Evolutionary conservation across 2,888 invertebrate species (phyloP).

Genomic region (Melanotus villosus): DNA sequence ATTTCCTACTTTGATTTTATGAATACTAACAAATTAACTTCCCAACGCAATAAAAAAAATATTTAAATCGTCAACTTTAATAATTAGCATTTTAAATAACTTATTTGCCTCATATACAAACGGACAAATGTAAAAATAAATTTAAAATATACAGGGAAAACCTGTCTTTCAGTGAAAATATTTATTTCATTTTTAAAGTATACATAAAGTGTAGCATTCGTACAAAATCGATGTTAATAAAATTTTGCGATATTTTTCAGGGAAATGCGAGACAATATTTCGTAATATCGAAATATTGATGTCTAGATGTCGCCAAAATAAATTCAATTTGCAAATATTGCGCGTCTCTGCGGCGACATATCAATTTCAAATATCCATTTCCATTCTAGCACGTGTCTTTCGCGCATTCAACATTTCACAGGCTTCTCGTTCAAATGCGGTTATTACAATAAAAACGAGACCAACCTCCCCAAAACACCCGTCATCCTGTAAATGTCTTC

Average conservation of each 20-base stretch:
- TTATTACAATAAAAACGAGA: slow-evolving; percentile 63
- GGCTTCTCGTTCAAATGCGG: slow-evolving; percentile 56
- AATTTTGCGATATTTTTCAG: slow-evolving; percentile 17
- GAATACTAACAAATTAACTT: too few species aligned
- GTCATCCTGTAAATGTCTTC: slow-evolving; percentile 60
- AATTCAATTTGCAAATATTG: slow-evolving; percentile 64
- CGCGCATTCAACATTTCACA: slow-evolving; percentile 62
- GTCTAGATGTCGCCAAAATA: slow-evolving; percentile 50
- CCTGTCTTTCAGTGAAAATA: too few species aligned
- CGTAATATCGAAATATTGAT: slow-evolving; percentile 39
- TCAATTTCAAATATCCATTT: slow-evolving; percentile 61
- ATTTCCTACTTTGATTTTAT: too few species aligned
- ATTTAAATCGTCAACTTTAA: too few species aligned
- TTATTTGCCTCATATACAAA: too few species aligned
- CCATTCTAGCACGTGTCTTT: slow-evolving; percentile 62
- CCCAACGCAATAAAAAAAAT: too few species aligned
- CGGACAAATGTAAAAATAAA: too few species aligned
- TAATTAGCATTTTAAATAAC: too few species aligned
- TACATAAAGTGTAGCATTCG: neutral
- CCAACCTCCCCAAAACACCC: slow-evolving; percentile 48
- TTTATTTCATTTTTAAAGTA: too few species aligned
- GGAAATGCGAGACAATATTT: slow-evolving; percentile 32
- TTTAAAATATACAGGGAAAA: too few species aligned
- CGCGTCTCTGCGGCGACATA: slow-evolving; percentile 59
- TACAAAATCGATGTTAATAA: slow-evolving; percentile 12